Evolutionary conservation across 2,888 invertebrate genomes (phyloP).

Genomic region (Hydrotaea cyrtoneurina): DNA sequence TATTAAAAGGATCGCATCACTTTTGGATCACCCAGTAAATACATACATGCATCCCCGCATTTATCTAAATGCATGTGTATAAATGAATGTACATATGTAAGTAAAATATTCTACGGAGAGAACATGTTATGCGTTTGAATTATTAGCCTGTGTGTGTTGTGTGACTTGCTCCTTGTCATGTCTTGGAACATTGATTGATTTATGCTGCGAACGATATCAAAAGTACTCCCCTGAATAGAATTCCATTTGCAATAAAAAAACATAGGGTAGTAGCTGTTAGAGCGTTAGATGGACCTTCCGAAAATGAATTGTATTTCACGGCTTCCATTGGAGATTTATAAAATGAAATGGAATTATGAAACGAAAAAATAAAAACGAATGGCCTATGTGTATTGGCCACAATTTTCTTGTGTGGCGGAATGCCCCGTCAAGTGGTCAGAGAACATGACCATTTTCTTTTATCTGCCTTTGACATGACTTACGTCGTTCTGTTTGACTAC

Average conservation of each 20-base stretch:
- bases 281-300: neutral
- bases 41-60: too few species aligned
- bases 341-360: conserved; percentile 8
- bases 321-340: conserved; percentile 5
- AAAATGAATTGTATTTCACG: neutral
- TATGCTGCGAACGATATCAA: conserved; percentile 18
- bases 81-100: too few species aligned
- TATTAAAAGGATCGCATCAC: too few species aligned
- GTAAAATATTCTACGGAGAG: neutral
- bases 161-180: conserved; percentile 21
- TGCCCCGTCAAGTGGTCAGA: conserved; percentile 1
- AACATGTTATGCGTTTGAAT: conserved; percentile 1
- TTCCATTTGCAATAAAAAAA: neutral
- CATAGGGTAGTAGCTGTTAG: neutral
- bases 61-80: too few species aligned
- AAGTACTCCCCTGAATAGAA: neutral
- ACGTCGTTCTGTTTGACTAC: neutral
- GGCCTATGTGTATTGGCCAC: neutral
- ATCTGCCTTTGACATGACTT: conserved; percentile 15
- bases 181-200: conserved; percentile 22
- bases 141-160: neutral
- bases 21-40: too few species aligned
- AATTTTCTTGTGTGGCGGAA: neutral
- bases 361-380: conserved; percentile 6
- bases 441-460: neutral